phyloP scores from a whole-genome alignment of 2,888 invertebrate genomes.

The Schizotus pectinicornis region DNA sequence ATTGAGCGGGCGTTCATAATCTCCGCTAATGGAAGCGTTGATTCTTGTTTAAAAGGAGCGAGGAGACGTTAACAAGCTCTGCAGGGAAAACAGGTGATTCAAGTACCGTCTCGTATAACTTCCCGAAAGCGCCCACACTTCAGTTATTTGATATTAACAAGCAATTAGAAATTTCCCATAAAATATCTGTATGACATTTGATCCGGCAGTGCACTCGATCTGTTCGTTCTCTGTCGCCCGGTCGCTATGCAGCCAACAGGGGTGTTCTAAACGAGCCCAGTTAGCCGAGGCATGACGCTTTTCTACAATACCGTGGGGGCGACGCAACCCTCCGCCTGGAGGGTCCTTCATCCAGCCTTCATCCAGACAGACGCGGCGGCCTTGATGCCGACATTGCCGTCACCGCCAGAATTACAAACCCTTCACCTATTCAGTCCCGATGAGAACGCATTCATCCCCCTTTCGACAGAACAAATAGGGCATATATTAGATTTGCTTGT shows the following conservation, averaged over 20 bases:
- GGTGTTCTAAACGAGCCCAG: slow-evolving; percentile 24
- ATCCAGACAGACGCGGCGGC: slow-evolving; percentile 26
- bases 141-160: too few species aligned
- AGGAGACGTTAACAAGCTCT: too few species aligned
- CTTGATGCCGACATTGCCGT: slow-evolving; percentile 29
- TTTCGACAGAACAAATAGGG: slow-evolving; percentile 13
- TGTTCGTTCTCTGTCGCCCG: neutral
- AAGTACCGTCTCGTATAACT: too few species aligned
- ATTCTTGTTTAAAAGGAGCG: too few species aligned
- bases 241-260: slow-evolving; percentile 2
- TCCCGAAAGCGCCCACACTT: too few species aligned
- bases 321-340: slow-evolving; percentile 10
- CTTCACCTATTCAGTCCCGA: slow-evolving; percentile 18
- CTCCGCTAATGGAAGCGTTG: too few species aligned
- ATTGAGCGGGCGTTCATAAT: too few species aligned
- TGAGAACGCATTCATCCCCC: slow-evolving; percentile 15
- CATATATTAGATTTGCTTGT: slow-evolving; percentile 26
- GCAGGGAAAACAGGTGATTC: too few species aligned
- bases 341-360: slow-evolving; percentile 25
- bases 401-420: slow-evolving; percentile 25
- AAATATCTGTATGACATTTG: slow-evolving; percentile 19
- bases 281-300: slow-evolving; percentile 21
- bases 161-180: slow-evolving; percentile 9
- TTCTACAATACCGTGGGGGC: slow-evolving; percentile 19
- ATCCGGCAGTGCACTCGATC: slow-evolving; percentile 8